phyloP scores from a whole-genome alignment of 2,888 invertebrate genomes.

The Tipula helvola region DNA sequence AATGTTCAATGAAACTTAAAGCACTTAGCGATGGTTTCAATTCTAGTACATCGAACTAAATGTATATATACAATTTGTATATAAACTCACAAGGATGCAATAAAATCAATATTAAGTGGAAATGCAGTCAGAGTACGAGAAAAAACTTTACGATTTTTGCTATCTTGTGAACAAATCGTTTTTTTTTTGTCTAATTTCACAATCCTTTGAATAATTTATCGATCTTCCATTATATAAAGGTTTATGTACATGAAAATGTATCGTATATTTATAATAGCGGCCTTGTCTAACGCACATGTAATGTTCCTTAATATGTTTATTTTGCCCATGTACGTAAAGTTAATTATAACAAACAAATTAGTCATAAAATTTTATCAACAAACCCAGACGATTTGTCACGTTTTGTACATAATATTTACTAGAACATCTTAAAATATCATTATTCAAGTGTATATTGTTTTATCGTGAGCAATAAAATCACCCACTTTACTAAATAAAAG shows the following conservation, averaged over 20 bases:
- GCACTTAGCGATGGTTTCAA: not conserved
- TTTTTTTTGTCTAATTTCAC: not conserved
- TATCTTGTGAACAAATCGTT: not conserved
- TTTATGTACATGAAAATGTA: not conserved
- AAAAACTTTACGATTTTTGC: not conserved
- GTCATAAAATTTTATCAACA: not conserved
- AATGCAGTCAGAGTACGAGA: not conserved
- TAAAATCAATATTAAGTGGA: not conserved
- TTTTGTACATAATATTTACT: not conserved
- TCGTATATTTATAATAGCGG: not conserved
- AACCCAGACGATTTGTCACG: not conserved
- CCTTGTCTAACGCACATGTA: no score
- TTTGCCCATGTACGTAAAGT: not conserved
- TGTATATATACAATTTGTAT: not conserved
- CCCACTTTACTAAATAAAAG: not conserved
- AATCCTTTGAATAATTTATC: not conserved
- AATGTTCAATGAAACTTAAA: not conserved
- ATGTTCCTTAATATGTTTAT: no score
- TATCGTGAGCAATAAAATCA: not conserved
- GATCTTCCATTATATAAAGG: not conserved
- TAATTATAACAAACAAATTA: not conserved
- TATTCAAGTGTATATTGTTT: not conserved
- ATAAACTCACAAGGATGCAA: not conserved
- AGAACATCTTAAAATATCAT: not conserved
- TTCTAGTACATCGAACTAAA: not conserved